These are phyloP conservation scores for Hyperoplus immaculatus DNA, from an alignment of 2,797 vertebrate species.

Conservation along the genomic window DNA sequence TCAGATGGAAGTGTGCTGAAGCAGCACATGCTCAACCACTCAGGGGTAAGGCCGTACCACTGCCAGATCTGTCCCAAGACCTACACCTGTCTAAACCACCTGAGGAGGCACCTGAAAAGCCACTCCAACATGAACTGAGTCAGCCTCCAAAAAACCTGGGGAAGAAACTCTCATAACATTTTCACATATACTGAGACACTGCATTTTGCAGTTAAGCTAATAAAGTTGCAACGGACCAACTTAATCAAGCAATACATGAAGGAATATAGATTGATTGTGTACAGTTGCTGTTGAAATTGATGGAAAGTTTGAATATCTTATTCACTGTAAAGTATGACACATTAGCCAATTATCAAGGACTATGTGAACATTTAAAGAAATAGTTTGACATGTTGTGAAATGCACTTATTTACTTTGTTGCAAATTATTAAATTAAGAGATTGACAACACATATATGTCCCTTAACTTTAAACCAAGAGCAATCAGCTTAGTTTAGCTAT, in stretches of 20 bases:
- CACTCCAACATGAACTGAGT: slow-evolving; percentile 77
- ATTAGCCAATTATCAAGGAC: slow-evolving; percentile 5
- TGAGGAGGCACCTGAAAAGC: slow-evolving; percentile 84
- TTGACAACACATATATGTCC: neutral
- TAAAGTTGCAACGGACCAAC: slow-evolving; percentile 19
- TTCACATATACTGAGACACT: neutral
- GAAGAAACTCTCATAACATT: neutral
- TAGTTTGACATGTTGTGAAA: slow-evolving; percentile 17
- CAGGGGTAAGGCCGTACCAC: slow-evolving; percentile 82
- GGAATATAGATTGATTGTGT: slow-evolving; percentile 1
- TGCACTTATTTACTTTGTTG: neutral
- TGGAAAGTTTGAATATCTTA: neutral
- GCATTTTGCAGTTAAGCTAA: slow-evolving; percentile 7
- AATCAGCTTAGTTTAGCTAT: neutral
- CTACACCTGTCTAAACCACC: slow-evolving; percentile 84
- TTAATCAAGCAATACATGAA: slow-evolving; percentile 54
- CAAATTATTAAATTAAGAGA: neutral
- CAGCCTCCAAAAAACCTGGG: neutral
- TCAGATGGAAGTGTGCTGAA: slow-evolving; percentile 83
- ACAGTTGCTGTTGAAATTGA: slow-evolving; percentile 23
- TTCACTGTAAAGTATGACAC: slow-evolving; percentile 23
- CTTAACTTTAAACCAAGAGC: neutral
- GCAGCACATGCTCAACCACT: slow-evolving; percentile 85
- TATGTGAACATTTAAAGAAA: slow-evolving; percentile 5
- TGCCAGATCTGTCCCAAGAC: slow-evolving; percentile 85